Conservation (phyloP, 1,140 invertebrate genomes). For the Drosophila tropicalis region DNA sequence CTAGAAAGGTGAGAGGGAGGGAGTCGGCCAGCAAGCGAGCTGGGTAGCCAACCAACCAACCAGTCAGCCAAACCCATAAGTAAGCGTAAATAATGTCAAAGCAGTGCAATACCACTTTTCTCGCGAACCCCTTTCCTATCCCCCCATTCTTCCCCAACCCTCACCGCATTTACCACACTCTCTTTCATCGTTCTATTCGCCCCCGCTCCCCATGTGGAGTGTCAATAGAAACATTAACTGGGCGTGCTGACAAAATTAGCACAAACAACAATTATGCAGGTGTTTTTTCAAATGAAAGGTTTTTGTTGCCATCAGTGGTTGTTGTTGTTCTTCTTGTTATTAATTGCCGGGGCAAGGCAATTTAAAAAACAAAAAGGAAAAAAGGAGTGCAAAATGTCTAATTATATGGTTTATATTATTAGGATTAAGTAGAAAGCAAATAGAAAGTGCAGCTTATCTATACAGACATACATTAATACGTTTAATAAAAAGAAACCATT, state of each 20-base stretch:
- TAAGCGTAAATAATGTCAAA: slow-evolving; percentile 81
- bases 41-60: slow-evolving; percentile 14
- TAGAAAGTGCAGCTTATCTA: neutral
- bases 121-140: slow-evolving; percentile 8
- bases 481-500: too few relatives aligned
- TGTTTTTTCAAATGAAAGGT: slow-evolving; percentile 35
- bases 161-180: neutral
- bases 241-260: slow-evolving; percentile 77
- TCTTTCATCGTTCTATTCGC: neutral
- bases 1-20: slow-evolving; percentile 9
- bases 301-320: slow-evolving; percentile 47
- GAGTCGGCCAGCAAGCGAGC: slow-evolving; percentile 27
- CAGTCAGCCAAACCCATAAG: slow-evolving; percentile 64
- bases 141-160: neutral
- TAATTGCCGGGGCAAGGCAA: slow-evolving; percentile 28
- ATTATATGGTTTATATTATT: neutral
- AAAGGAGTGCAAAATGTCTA: slow-evolving; percentile 7
- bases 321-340: slow-evolving; percentile 28
- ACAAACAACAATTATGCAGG: slow-evolving; percentile 79
- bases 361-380: neutral
- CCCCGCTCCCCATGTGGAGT: slow-evolving; percentile 32
- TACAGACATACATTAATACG: neutral
- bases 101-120: slow-evolving; percentile 56
- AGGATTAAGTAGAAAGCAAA: too few relatives aligned
- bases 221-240: slow-evolving; percentile 80